These are phyloP conservation scores for Drosophila mayaguana DNA, from an alignment of 2,888 invertebrate genomes.

Conservation along the genomic window DNA sequence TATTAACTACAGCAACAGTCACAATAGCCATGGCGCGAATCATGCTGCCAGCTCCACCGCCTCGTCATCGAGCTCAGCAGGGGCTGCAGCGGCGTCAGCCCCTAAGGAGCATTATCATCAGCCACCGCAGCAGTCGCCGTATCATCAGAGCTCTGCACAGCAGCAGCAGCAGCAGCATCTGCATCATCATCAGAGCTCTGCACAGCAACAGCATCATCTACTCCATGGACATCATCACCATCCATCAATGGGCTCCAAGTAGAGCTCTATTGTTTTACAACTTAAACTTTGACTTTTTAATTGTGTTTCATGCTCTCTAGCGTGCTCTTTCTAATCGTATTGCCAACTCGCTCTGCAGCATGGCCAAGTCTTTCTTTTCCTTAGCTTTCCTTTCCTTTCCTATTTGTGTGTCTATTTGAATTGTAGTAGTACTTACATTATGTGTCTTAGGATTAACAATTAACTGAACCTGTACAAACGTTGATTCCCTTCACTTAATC, in stretches of 20 bases:
- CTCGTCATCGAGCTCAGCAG: slow-evolving; percentile 8
- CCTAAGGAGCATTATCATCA: slow-evolving; percentile 56
- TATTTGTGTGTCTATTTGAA: neutral
- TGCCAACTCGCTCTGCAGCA: slow-evolving; percentile 21
- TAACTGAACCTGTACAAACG: slow-evolving; percentile 35
- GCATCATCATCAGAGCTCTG: slow-evolving; percentile 3
- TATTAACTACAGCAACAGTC: slow-evolving; percentile 48
- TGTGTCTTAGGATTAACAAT: slow-evolving; percentile 16
- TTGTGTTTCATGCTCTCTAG: slow-evolving; percentile 46
- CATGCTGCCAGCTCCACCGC: slow-evolving; percentile 14
- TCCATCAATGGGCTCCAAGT: slow-evolving; percentile 52
- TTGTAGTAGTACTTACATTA: neutral
- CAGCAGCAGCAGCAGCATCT: slow-evolving; percentile 25
- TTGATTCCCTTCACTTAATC: neutral
- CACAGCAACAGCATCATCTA: slow-evolving; percentile 20
- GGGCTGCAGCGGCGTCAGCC: slow-evolving; percentile 10
- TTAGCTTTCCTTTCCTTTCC: neutral
- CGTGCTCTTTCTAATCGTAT: slow-evolving; percentile 19
- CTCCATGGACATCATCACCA: slow-evolving; percentile 46
- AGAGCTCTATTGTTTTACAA: slow-evolving; percentile 20
- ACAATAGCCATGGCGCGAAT: slow-evolving; percentile 41
- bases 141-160: slow-evolving; percentile 49
- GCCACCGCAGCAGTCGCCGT: slow-evolving; percentile 60
- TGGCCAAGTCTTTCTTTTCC: neutral
- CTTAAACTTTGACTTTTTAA: neutral